Base-by-base conservation (phyloP, 2,888 invertebrate species). In the Morinoia aosen region DNA sequence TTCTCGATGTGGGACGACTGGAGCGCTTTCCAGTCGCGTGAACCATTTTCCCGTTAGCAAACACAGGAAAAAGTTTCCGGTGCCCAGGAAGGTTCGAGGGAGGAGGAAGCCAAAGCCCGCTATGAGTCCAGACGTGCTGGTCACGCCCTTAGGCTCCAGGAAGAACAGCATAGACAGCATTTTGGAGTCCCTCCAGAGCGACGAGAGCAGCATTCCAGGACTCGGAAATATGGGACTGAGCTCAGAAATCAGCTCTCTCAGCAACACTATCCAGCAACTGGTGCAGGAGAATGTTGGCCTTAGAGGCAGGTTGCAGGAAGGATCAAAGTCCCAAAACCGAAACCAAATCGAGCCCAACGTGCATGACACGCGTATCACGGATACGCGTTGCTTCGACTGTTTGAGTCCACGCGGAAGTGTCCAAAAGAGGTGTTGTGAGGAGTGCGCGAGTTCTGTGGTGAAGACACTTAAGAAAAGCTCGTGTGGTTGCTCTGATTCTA, bases 131-230 rank as follows among this genome's bases (percentile, higher is more conserved):
- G 90, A 40, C 1, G 10, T 90, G 16, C 2, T 16, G 48, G 11
- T 48, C 3, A 90, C 90, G 12, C 90, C 90, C 39, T 39, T 48
- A 14, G n/a, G 16, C 48, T 93, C 93, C n/a, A 39, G 93, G 33
- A 93, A 57, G 57, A 93, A 48, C 25, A 93, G 93, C 93, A 93
- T 93, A 8, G 93, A 93, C 57, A 93, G 93, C 40, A 48, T 95
- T 25, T 33, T 95, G 57, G 39, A 61, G 19, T 95, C 95, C 39
- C 95, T 96, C 10, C 95, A 95, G 48, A 96, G 95, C 88, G 96
- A 96, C 88, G 96, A 96, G 76, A 96, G 95, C n/a, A 95, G 95
- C 58, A 95, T 96, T 40, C 96, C 96, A 48, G 96, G 96, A 40
- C 95, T 96, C 39, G 96, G 95, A 56, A 96, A 96, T 58, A 96